phyloP scores from a whole-genome alignment of 2,113 vertebrate genomes.

The Hypanus sabinus region DNA sequence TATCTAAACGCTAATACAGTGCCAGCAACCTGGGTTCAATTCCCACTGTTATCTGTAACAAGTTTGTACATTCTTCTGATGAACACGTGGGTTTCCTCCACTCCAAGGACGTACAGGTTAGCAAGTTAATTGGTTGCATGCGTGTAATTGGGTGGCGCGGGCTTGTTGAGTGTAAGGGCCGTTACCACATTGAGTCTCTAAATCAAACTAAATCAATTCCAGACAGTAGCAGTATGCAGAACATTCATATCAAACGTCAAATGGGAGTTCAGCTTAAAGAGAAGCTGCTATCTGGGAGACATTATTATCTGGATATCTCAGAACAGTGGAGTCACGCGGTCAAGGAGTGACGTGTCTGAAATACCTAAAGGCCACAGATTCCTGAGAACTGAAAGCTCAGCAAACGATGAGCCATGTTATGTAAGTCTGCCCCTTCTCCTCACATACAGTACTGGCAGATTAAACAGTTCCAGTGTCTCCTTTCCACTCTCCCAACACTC shows the following conservation, averaged over 20 bases:
- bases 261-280: background rate
- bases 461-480: background rate
- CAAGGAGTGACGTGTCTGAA: background rate
- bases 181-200: too few relatives aligned
- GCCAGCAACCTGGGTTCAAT: too few relatives aligned
- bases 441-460: background rate
- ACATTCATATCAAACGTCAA: background rate
- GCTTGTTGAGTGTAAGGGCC: too few relatives aligned
- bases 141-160: too few relatives aligned
- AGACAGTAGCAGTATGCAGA: background rate
- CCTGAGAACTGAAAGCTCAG: background rate
- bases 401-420: background rate
- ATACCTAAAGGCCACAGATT: background rate
- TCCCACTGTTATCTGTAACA: too few relatives aligned
- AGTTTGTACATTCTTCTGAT: too few relatives aligned
- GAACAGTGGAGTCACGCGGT: background rate
- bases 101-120: too few relatives aligned
- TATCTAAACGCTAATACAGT: too few relatives aligned
- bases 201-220: background rate
- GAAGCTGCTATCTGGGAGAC: background rate
- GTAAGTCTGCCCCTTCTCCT: background rate
- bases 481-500: background rate
- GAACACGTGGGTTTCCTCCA: too few relatives aligned
- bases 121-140: too few relatives aligned
- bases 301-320: background rate